phyloP scores from a whole-genome alignment of 2,888 invertebrate species.

The Chloroclysta siterata region DNA sequence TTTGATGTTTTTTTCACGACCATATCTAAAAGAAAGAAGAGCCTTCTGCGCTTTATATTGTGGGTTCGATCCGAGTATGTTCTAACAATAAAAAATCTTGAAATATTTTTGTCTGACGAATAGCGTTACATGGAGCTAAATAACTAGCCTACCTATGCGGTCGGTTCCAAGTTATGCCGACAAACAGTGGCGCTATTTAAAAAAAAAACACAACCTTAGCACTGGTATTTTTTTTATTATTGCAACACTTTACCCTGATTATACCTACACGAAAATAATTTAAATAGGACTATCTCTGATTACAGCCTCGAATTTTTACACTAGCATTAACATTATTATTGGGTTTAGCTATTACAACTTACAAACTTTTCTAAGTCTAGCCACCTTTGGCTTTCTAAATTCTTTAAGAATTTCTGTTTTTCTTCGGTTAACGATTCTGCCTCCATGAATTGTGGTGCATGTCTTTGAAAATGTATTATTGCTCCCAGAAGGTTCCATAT shows the following conservation, averaged over 20 bases:
- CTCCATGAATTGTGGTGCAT: slow-evolving; percentile 55
- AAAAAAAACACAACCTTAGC: neutral
- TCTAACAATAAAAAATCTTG: no score
- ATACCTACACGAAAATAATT: neutral
- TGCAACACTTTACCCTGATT: neutral
- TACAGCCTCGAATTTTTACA: neutral
- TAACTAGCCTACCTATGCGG: no score
- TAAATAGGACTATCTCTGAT: neutral
- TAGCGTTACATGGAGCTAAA: no score
- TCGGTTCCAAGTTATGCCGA: neutral
- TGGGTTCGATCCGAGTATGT: no score
- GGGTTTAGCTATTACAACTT: slow-evolving; percentile 43
- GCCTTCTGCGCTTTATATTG: no score
- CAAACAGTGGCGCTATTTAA: neutral
- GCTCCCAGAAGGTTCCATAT: slow-evolving; percentile 95
- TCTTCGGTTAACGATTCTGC: slow-evolving; percentile 53
- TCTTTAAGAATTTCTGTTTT: slow-evolving; percentile 69
- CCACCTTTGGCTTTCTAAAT: slow-evolving; percentile 69
- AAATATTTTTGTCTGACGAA: no score
- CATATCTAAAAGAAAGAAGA: no score
- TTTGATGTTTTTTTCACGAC: no score
- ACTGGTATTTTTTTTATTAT: neutral
- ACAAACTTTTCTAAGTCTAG: slow-evolving; percentile 63
- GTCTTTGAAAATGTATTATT: slow-evolving; percentile 94
- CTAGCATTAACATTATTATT: neutral